Base-by-base conservation (phyloP, 2,113 vertebrate genomes). In the Lepus americanus region DNA sequence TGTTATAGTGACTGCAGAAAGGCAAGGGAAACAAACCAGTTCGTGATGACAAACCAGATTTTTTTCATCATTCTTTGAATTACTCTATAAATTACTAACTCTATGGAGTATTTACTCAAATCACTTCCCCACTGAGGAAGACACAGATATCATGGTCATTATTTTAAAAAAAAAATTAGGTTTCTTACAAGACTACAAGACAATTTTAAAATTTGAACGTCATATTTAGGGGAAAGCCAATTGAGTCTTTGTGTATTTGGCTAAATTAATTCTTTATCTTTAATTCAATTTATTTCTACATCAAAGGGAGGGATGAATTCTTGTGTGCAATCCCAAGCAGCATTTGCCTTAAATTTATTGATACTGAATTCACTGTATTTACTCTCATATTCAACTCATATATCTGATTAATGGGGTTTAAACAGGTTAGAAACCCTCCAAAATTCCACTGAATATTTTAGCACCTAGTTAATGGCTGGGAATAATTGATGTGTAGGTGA, bases 341-440 rank as follows among this genome's bases (percentile, higher is more conserved):
- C 83, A 94, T 90, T 83, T 80, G 81, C 92, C 97, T 94, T 95
- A 97, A 97, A 97, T 90, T 87, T 77, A 79, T 53, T 77, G 85
- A 97, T 95, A 95, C 80, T 96, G 73, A 94, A 95, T 86, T 97
- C 96, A 96, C 93, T 96, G 95, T 90, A 90, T 97, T 98, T 97
- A 67, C 96, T 61, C 90, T 94, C 90, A 95, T 97, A 95, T 76
- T 55, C 93, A 27, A 10, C 88, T 96, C 73, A 92, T 74, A 97
- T 96, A 97, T 98, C 98, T 99, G 98, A 99, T 99, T 99, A 98
- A 98, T 98, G 98, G 94, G 95, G 97, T 98, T 98, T 98, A 98
- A 99, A 98, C 97, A 97, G 95, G 98, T 97, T 98, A 98, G 98
- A 99, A 99, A 98, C 98, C 97, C 98, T 97, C 39, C 96, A 98